These are phyloP conservation scores for Dinoponera quadriceps DNA, from an alignment of 1,140 invertebrate genomes.

Conservation along the genomic window DNA sequence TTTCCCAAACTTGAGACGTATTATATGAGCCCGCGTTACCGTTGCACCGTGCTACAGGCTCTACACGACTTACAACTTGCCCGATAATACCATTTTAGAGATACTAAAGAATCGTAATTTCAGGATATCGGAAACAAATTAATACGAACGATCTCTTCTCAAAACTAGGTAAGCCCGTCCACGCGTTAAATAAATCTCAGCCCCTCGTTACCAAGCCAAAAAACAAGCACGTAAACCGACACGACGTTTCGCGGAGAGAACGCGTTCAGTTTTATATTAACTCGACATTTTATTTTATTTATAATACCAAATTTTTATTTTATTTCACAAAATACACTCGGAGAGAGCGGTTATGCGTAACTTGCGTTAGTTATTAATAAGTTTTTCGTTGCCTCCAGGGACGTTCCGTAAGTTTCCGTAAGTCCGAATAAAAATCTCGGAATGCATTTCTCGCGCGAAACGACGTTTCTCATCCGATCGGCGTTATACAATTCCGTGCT, in stretches of 20 bases:
- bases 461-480: neutral
- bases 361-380: conserved; percentile 41
- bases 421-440: conserved; percentile 12
- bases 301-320: conserved; percentile 32
- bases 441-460: neutral
- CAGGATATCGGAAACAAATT: conserved; percentile 39
- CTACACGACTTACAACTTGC: conserved; percentile 34
- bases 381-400: conserved; percentile 17
- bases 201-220: conserved; percentile 36
- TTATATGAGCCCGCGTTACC: conserved; percentile 11
- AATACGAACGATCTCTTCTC: conserved; percentile 34
- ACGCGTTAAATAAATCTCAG: conserved; percentile 49
- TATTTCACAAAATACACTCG: conserved; percentile 33
- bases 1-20: neutral
- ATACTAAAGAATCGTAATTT: conserved; percentile 35
- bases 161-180: conserved; percentile 39
- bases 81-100: conserved; percentile 39
- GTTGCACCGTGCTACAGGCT: neutral
- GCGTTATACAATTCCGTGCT: neutral
- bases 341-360: conserved; percentile 14
- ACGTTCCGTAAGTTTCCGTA: neutral
- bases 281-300: no score
- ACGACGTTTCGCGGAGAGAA: no score
- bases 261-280: no score
- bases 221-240: no score